These are phyloP conservation scores for Eidolon helvum DNA, from an alignment of 2,113 vertebrate species.

Conservation along the genomic window DNA sequence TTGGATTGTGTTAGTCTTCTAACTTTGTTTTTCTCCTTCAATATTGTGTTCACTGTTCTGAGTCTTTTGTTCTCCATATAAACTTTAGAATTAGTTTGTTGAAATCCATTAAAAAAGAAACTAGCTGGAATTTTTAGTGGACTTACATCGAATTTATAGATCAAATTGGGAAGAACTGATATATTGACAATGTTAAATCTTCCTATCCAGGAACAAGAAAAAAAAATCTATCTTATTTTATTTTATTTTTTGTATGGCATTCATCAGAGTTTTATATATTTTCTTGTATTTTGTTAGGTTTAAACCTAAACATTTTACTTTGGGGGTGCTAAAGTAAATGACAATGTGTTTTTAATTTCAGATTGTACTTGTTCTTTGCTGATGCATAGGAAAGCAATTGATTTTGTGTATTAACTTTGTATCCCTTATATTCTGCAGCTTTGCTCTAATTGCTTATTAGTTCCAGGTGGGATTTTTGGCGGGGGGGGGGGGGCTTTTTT, in stretches of 20 bases:
- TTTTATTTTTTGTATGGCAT: not conserved
- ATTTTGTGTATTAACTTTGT: not conserved
- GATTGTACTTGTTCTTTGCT: not conserved
- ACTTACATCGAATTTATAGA: not conserved
- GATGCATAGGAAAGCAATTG: not conserved
- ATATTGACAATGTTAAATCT: not conserved
- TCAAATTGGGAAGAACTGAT: not conserved
- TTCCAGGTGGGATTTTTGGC: not conserved
- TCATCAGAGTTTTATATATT: not conserved
- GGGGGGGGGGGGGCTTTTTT: no score
- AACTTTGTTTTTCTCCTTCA: not conserved
- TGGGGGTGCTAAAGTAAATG: not conserved
- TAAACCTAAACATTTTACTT: not conserved
- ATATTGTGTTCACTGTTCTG: not conserved
- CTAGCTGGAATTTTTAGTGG: not conserved
- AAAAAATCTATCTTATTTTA: not conserved
- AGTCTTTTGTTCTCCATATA: not conserved
- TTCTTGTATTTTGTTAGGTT: not conserved
- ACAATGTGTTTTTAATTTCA: not conserved
- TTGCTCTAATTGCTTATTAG: not conserved
- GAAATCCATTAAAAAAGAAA: not conserved
- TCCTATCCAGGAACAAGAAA: not conserved
- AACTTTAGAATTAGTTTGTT: not conserved
- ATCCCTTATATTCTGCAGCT: not conserved
- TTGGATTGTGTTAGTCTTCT: not conserved